Percentiles rank a stretch among this genome's conserved stretches.
These are phyloP conservation scores for Cichlasoma orientale DNA, from an alignment of 2,797 vertebrate species.

Conservation along the genomic window DNA sequence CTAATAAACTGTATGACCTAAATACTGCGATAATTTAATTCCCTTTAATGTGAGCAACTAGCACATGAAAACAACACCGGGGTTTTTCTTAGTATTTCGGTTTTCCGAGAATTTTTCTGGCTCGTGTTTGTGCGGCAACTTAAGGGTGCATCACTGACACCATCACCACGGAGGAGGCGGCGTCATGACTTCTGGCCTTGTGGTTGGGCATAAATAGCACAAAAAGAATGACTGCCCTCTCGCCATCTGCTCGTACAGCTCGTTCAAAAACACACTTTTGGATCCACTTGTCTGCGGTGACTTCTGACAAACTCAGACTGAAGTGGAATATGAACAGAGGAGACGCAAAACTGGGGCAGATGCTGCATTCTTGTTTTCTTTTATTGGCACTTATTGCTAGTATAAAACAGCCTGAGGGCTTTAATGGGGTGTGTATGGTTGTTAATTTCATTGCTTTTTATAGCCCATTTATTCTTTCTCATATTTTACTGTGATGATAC, in stretches of 20 bases:
- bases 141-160: background rate
- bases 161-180: background rate
- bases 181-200: background rate
- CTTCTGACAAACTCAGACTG: background rate
- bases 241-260: background rate
- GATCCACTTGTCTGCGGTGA: background rate
- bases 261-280: background rate
- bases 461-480: conserved; percentile 11
- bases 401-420: conserved; percentile 16
- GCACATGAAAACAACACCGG: conserved; percentile 8
- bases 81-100: background rate
- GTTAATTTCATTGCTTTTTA: conserved; percentile 27
- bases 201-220: background rate
- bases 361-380: background rate
- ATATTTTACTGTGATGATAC: background rate
- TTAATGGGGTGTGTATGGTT: conserved; percentile 16
- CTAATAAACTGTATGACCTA: conserved; percentile 37
- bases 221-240: background rate
- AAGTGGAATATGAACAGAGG: background rate
- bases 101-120: background rate
- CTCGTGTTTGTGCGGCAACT: background rate
- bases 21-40: conserved; percentile 36
- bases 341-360: background rate
- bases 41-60: background rate
- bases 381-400: conserved; percentile 9